Percentiles rank a stretch among this genome's conserved stretches.
Conservation (phyloP, 2,888 invertebrate species). For the Nomada fucata region DNA sequence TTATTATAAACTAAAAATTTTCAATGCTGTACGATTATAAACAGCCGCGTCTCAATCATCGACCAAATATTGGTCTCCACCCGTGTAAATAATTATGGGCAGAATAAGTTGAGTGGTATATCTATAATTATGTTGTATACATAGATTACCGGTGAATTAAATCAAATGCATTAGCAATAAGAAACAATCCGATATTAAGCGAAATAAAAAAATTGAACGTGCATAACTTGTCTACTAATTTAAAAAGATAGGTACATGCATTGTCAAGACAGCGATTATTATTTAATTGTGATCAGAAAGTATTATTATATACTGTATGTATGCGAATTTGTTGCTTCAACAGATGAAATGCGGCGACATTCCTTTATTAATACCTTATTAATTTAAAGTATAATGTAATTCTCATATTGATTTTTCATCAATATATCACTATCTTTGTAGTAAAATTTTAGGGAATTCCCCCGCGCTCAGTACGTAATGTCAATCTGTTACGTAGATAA, state of each 20-base stretch:
- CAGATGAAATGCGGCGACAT: not conserved
- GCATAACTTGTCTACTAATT: too few species aligned
- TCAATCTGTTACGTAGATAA: not conserved
- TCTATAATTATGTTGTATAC: not conserved
- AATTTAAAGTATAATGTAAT: too few species aligned
- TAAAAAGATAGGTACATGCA: not conserved
- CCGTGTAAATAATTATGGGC: not conserved
- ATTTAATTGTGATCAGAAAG: too few species aligned
- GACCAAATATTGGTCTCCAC: too few species aligned
- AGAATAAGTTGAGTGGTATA: too few species aligned
- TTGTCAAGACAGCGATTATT: not conserved
- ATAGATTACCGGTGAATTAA: not conserved
- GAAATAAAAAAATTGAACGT: too few species aligned
- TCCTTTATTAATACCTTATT: too few species aligned
- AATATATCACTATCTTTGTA: conserved; percentile 3
- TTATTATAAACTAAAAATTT: too few species aligned
- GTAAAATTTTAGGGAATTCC: not conserved
- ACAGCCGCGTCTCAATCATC: too few species aligned
- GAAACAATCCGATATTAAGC: too few species aligned
- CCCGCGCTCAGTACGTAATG: not conserved
- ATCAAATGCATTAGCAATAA: not conserved
- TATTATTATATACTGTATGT: too few species aligned
- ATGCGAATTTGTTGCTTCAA: not conserved
- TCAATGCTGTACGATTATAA: too few species aligned
- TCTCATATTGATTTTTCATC: not conserved